These are phyloP conservation scores for Pygmarrhopalites habei DNA, from an alignment of 1,140 invertebrate species.

Conservation along the genomic window DNA sequence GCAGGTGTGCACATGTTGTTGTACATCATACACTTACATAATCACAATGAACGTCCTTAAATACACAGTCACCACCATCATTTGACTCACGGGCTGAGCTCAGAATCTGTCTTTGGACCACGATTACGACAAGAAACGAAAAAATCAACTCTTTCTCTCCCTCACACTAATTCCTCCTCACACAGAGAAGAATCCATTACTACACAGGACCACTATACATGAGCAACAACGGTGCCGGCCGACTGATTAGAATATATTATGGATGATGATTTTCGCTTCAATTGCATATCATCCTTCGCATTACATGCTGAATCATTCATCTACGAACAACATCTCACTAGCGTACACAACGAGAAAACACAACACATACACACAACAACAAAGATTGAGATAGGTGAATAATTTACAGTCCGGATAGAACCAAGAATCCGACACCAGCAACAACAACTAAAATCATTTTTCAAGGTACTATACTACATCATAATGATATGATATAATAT, in stretches of 20 bases:
- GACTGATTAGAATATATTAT: conserved; percentile 36
- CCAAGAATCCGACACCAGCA: background rate
- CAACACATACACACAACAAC: background rate
- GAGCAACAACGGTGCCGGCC: conserved; percentile 23
- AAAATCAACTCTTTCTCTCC: too few species aligned
- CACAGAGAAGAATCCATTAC: background rate
- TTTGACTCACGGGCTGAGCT: too few species aligned
- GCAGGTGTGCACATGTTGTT: conserved; percentile 4
- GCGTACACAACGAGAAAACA: background rate
- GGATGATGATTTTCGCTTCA: conserved; percentile 35
- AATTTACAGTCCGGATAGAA: conserved; percentile 5
- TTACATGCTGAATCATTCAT: conserved; percentile 27
- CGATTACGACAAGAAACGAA: too few species aligned
- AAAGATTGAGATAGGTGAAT: background rate
- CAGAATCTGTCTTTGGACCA: too few species aligned
- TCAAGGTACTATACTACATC: too few species aligned
- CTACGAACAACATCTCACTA: conserved; percentile 1
- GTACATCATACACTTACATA: background rate
- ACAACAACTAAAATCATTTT: too few species aligned
- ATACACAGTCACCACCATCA: background rate
- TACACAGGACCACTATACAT: background rate
- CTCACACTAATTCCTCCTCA: background rate
- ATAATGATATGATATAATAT: too few species aligned
- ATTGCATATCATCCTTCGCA: conserved; percentile 21
- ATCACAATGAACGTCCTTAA: conserved; percentile 3